A percentile compares a stretch with the other conserved stretches of the same genome.
phyloP scores from a whole-genome alignment of 2,797 vertebrate genomes.

The Vespertilio murinus region DNA sequence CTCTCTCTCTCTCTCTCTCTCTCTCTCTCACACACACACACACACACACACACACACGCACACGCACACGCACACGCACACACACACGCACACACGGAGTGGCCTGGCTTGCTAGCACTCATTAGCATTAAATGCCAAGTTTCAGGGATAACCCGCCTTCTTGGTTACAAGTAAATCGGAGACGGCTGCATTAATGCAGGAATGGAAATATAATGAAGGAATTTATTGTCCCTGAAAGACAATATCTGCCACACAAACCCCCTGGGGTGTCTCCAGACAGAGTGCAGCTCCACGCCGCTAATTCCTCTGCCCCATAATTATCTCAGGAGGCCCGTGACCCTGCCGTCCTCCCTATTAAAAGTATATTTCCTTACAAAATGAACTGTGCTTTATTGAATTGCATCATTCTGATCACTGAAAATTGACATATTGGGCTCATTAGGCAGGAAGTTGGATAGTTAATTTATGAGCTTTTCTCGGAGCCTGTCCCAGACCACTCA shows the following conservation, averaged over 20 bases:
- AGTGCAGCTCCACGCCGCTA: slow-evolving; percentile 60
- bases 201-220: slow-evolving; percentile 76
- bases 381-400: slow-evolving; percentile 81
- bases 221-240: slow-evolving; percentile 82
- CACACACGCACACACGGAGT: too few species aligned
- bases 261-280: slow-evolving; percentile 59
- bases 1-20: too few species aligned
- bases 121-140: slow-evolving; percentile 65
- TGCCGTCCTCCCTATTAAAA: slow-evolving; percentile 75
- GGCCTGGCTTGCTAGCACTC: slow-evolving; percentile 29
- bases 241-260: slow-evolving; percentile 73
- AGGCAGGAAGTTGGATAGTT: slow-evolving; percentile 78
- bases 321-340: slow-evolving; percentile 75
- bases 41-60: too few species aligned
- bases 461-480: slow-evolving; percentile 78
- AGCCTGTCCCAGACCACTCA: slow-evolving; percentile 72
- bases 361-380: slow-evolving; percentile 78
- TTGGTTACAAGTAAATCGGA: slow-evolving; percentile 75
- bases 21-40: too few species aligned
- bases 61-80: too few species aligned
- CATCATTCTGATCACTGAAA: slow-evolving; percentile 82
- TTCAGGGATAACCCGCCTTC: slow-evolving; percentile 69
- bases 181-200: slow-evolving; percentile 67
- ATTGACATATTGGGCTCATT: slow-evolving; percentile 84
- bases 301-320: slow-evolving; percentile 77